Conservation (phyloP, 2,888 invertebrate species). For the Uropetala carovei region DNA sequence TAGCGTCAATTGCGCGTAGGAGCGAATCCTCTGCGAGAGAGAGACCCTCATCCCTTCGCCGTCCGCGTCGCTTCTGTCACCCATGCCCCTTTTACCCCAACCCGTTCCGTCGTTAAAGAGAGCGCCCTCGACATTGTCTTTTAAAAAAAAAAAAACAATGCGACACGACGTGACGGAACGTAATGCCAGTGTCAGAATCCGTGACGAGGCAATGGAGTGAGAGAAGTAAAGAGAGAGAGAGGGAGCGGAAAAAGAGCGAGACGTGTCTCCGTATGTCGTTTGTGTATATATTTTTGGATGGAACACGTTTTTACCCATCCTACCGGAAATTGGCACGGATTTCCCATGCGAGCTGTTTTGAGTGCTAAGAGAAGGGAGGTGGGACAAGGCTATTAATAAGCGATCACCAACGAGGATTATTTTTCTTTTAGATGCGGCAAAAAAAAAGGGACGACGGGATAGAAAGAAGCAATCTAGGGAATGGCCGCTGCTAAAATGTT, state of each 20-base stretch:
- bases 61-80: background rate
- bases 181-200: background rate
- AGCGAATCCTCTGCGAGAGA: background rate
- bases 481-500: background rate
- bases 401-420: background rate
- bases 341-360: background rate
- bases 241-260: background rate
- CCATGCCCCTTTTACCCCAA: background rate
- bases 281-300: conserved; percentile 39
- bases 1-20: background rate
- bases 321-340: conserved; percentile 59
- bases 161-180: background rate
- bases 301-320: conserved; percentile 41
- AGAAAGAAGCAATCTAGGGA: background rate
- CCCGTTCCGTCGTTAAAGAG: background rate
- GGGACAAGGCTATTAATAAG: conserved; percentile 49
- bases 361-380: background rate
- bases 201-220: background rate
- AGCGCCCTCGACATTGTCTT: conserved; percentile 8
- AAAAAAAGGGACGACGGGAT: background rate
- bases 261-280: background rate
- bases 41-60: background rate
- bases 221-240: background rate
- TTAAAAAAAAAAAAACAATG: conserved; percentile 42
- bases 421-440: background rate